These are phyloP conservation scores for Hipparchia sbordonii DNA, from an alignment of 2,888 invertebrate genomes.

Conservation along the genomic window DNA sequence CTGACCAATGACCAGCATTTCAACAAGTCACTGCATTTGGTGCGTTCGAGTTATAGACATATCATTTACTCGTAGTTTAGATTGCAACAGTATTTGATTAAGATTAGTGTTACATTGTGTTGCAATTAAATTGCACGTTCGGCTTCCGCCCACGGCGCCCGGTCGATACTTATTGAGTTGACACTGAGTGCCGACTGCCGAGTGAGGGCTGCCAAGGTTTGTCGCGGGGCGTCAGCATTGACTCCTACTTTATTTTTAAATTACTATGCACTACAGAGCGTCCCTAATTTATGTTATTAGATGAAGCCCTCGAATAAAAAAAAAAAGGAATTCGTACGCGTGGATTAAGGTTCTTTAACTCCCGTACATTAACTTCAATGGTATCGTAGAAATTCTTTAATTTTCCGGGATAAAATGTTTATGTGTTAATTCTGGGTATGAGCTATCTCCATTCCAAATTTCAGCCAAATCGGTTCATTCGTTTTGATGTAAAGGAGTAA, in stretches of 20 bases:
- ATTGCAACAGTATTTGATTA: slow-evolving; percentile 27
- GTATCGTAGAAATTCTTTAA: too few relatives aligned
- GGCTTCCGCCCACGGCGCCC: slow-evolving; percentile 46
- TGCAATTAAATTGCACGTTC: slow-evolving; percentile 36
- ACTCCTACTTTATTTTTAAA: slow-evolving; percentile 42
- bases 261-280: neutral
- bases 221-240: slow-evolving; percentile 47
- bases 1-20: too few relatives aligned
- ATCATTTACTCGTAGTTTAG: slow-evolving; percentile 6
- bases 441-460: too few relatives aligned
- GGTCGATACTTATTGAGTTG: slow-evolving; percentile 39
- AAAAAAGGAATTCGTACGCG: too few relatives aligned
- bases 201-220: slow-evolving; percentile 59
- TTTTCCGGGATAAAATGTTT: too few relatives aligned
- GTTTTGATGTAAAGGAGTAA: too few relatives aligned
- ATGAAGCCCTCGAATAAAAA: too few relatives aligned
- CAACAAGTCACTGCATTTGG: slow-evolving; percentile 13
- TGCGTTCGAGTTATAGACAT: slow-evolving; percentile 1
- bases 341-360: too few relatives aligned
- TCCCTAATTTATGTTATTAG: neutral
- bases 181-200: slow-evolving; percentile 49
- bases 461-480: too few relatives aligned
- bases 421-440: too few relatives aligned
- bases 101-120: slow-evolving; percentile 29
- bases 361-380: too few relatives aligned